These are phyloP conservation scores for Nemurella pictetii DNA, from an alignment of 2,888 invertebrate genomes.

Conservation along the genomic window DNA sequence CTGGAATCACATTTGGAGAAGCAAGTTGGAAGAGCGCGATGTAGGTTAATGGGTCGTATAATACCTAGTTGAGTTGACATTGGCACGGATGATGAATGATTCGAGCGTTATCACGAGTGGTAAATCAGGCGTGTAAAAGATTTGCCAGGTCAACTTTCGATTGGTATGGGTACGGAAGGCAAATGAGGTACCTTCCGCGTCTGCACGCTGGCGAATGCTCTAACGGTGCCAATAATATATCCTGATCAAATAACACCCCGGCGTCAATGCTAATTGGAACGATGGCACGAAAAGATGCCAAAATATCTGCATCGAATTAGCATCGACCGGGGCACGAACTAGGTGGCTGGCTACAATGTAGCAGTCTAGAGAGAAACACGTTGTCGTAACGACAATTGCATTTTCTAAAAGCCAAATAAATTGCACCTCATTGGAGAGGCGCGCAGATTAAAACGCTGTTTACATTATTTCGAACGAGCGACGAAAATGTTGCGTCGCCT, in stretches of 20 bases:
- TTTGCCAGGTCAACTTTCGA: conserved; percentile 29
- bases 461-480: no score
- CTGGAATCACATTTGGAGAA: conserved; percentile 12
- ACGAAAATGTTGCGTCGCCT: no score
- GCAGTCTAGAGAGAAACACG: neutral
- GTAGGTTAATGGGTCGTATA: conserved; percentile 29
- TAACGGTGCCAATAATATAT: neutral
- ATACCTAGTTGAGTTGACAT: conserved; percentile 12
- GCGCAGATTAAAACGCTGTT: no score
- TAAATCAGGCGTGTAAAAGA: neutral
- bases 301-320: neutral
- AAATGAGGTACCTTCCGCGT: neutral
- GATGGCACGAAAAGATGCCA: neutral
- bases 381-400: no score
- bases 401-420: neutral
- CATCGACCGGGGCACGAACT: neutral
- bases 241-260: neutral
- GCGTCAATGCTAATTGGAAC: neutral
- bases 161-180: neutral
- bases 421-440: no score
- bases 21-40: neutral
- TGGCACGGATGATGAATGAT: neutral
- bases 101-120: neutral
- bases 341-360: neutral
- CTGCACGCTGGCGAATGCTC: no score